Evolutionary conservation across 2,113 vertebrate species (phyloP).

Genomic region (Boleophthalmus pectinirostris): DNA sequence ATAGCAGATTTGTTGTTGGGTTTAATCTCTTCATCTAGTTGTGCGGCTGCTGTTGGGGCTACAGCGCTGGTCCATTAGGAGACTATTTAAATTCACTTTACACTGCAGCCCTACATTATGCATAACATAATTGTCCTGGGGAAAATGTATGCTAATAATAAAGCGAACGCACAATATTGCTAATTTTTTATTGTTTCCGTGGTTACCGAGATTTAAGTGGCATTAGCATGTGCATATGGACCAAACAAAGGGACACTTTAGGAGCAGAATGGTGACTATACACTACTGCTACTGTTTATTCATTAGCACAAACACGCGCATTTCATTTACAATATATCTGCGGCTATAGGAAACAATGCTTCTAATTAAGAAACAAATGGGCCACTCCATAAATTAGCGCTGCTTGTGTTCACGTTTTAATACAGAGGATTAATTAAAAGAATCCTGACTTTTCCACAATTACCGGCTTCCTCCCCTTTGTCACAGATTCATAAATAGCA

Average conservation of each 20-base stretch:
- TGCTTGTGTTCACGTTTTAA: conserved; percentile 15
- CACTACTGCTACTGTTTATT: conserved; percentile 11
- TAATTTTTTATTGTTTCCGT: conserved; percentile 11
- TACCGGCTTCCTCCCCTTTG: neutral
- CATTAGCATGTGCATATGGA: conserved; percentile 8
- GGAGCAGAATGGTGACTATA: neutral
- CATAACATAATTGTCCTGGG: conserved; percentile 2
- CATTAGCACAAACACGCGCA: conserved; percentile 22
- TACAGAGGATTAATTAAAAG: conserved; percentile 30
- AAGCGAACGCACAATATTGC: conserved; percentile 2
- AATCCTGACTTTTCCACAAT: conserved; percentile 21
- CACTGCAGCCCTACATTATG: conserved; percentile 3
- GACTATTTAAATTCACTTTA: conserved; percentile 9
- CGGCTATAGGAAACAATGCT: conserved; percentile 9
- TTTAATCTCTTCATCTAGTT: neutral
- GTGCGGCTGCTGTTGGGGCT: neutral
- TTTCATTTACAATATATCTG: conserved; percentile 13
- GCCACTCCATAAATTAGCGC: conserved; percentile 25
- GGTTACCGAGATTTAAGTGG: neutral
- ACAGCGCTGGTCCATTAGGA: neutral
- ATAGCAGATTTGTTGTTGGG: neutral
- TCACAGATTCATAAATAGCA: neutral
- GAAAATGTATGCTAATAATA: conserved; percentile 7
- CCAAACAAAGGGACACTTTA: conserved; percentile 9
- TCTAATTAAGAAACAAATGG: conserved; percentile 25